Base-by-base conservation (phyloP, 2,113 vertebrate species). In the Spermophilus dauricus region DNA sequence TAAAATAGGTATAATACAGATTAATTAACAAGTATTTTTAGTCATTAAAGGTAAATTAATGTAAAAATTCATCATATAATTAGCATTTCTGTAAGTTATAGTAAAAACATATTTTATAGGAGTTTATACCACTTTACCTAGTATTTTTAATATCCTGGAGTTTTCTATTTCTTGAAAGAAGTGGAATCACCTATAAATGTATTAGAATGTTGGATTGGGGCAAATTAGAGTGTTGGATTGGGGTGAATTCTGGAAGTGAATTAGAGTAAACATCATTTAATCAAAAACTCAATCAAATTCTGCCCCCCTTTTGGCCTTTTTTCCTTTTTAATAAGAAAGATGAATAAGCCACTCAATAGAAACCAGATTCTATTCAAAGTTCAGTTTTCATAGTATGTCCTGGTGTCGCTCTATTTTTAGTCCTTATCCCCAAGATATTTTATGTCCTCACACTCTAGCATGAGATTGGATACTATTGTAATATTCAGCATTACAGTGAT, bases 161-260 rank as follows among this genome's bases (percentile, higher is more conserved):
- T 88, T 93, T 90, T 22, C 51, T 80, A 87, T 83, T 76, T 20
- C 18, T 76, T 89, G 30, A 93, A 90, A 94, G 56, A 87, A 76
- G 32, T 70, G 11, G 32, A 76, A 48, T 91, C 58, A 70, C 30
- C 26, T 80, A 78, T 48, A 96, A 84, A 51, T 39, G 61, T 14
- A 94, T 72, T 84, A 95, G n/a, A 88, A 82, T 84, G 32, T 75
- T 97, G 22, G 56, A 87, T 91, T 95, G 32, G 28, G 65, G 1
- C 37, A 92, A 58, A 83, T 42, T 42, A 42, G 42, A 42, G 42
- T 42, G 42, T 42, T 42, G 45, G 45, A 45, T 45, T 9, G 45
- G 45, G 45, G 45, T 45, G 45, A 96, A 78, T 26, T 77, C 78
- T 88, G 86, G 39, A 95, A 82, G 45, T 45, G 45, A 96, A 78